These are phyloP conservation scores for Halichoeres trimaculatus DNA, from an alignment of 2,113 vertebrate genomes.

Conservation along the genomic window DNA sequence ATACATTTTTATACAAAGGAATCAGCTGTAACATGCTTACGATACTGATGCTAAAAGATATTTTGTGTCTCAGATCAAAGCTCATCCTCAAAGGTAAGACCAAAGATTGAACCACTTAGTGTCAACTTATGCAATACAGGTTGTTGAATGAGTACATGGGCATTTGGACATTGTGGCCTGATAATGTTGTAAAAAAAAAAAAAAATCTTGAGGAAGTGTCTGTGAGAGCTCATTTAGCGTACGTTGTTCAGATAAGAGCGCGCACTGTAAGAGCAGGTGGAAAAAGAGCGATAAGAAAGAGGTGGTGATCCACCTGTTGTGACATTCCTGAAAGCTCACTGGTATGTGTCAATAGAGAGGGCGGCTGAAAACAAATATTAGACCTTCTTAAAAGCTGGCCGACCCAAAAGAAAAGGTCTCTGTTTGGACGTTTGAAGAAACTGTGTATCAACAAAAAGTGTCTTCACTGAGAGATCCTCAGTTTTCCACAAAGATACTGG, in stretches of 20 bases:
- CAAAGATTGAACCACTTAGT: background rate
- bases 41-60: background rate
- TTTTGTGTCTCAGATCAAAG: background rate
- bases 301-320: constrained; percentile 22
- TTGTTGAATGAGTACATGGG: background rate
- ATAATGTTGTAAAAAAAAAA: constrained; percentile 31
- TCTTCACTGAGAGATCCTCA: constrained; percentile 6
- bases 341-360: constrained; percentile 49
- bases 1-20: background rate
- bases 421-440: constrained; percentile 12
- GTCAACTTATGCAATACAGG: constrained; percentile 27
- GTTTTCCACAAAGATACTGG: background rate
- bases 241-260: constrained; percentile 13
- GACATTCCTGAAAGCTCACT: constrained; percentile 40
- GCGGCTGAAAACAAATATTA: constrained; percentile 59
- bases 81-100: constrained; percentile 3
- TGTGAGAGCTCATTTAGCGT: constrained; percentile 5
- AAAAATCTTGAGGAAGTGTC: background rate
- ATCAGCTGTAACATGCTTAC: background rate
- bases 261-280: constrained; percentile 3
- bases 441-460: background rate
- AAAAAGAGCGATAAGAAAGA: constrained; percentile 58
- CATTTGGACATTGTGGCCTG: constrained; percentile 19
- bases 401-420: constrained; percentile 11
- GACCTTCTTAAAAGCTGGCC: constrained; percentile 14